Conservation (phyloP, 2,888 invertebrate species). For the Philonicus albiceps region DNA sequence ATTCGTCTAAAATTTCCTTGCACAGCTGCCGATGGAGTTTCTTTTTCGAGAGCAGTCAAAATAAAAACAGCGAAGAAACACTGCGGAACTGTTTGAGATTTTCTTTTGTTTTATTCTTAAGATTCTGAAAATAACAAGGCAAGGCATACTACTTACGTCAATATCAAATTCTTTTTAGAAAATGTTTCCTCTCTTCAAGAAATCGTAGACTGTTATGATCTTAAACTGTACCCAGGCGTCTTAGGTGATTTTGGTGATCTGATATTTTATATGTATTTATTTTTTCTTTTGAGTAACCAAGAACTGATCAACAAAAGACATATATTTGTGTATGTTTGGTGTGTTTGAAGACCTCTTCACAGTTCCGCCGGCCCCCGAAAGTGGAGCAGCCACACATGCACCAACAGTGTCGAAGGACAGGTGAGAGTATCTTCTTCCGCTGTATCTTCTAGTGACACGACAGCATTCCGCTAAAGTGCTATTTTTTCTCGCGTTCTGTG, state of each 20-base stretch:
- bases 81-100: background rate
- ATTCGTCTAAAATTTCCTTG: background rate
- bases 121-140: conserved; percentile 12
- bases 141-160: conserved; percentile 35
- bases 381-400: background rate
- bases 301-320: background rate
- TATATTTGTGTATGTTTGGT: background rate
- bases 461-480: background rate
- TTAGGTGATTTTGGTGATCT: background rate
- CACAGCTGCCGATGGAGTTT: background rate
- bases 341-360: background rate
- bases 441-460: background rate
- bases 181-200: background rate
- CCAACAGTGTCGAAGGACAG: background rate
- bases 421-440: background rate
- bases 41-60: background rate
- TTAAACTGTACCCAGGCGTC: background rate
- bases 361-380: background rate
- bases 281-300: background rate
- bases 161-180: conserved; percentile 7
- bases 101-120: background rate
- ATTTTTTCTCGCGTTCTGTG: background rate
- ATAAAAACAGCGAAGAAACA: background rate
- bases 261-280: background rate
- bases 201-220: background rate